Base-by-base conservation (phyloP, 1,140 invertebrate genomes). In the Apolygus lucorum region DNA sequence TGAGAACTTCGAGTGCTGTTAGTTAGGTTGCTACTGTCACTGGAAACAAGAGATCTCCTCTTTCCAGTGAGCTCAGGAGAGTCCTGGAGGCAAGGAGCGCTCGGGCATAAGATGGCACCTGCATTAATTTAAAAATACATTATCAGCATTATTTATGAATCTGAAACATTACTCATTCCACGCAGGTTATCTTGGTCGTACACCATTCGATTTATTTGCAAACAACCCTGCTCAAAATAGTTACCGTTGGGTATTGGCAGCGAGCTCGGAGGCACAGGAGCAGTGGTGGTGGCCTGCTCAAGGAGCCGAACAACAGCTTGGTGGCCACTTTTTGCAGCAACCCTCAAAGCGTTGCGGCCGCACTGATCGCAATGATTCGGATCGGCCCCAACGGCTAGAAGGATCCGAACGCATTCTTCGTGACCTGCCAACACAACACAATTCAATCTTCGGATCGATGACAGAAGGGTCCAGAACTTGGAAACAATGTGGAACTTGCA, bases 291-390 rank as follows among this genome's bases (percentile, higher is more conserved):
- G 22, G 73, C 73, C 75, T 86, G 84, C 73, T 85, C 84, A 24
- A 91, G 78, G 22, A 91, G 76, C 74, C 84, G 81, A 22, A 89
- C 86, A 27, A 91, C 87, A n/a, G 82, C 83, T 27, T 84, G 81
- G 76, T 91, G 89, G 0, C 89, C 88, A 73, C 87, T 88, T 79
- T 92, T 92, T 0, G 87, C 83, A 1, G 90, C 89, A 14, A 92
- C 88, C 74, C 88, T 83, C 63, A 90, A 82, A 2, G 90, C 88
- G 73, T 89, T 91, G 63, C 90, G 78, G 74, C 94, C 93, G 78
- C 91, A 96, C 73, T 92, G 88, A 79, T 97, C 94, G 0, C 92
- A 93, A 77, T 95, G 93, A 76, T 89, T 87, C 0, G 94, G 93
- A 84, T 96, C 92, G 0, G 94, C 95, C 28, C 92, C 92, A 74